phyloP scores from a whole-genome alignment of 2,797 vertebrate genomes.

The Echeneis naucrates region DNA sequence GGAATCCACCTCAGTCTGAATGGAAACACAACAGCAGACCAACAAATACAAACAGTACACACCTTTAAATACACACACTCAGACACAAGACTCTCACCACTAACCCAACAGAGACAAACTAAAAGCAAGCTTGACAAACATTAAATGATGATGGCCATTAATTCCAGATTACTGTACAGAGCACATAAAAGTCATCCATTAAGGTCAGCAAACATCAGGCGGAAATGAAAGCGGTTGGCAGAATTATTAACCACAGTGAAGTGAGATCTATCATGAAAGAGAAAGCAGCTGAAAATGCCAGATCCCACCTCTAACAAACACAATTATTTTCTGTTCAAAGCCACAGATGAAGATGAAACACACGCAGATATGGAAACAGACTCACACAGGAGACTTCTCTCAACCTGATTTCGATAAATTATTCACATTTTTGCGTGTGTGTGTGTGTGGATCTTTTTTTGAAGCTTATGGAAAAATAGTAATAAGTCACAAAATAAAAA shows the following conservation, averaged over 20 bases:
- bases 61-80: neutral
- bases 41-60: neutral
- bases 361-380: neutral
- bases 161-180: slow-evolving; percentile 63
- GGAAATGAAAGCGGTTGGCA: slow-evolving; percentile 49
- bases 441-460: neutral
- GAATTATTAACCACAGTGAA: slow-evolving; percentile 40
- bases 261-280: slow-evolving; percentile 21
- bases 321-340: slow-evolving; percentile 2
- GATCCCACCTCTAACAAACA: slow-evolving; percentile 14
- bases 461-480: neutral
- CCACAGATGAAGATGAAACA: slow-evolving; percentile 26
- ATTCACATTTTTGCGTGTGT: neutral
- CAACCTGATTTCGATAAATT: neutral
- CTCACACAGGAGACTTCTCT: neutral
- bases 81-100: neutral
- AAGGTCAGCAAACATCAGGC: slow-evolving; percentile 38
- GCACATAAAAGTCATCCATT: slow-evolving; percentile 58
- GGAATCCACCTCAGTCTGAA: neutral
- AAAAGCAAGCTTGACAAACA: slow-evolving; percentile 36
- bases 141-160: slow-evolving; percentile 54
- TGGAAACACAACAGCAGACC: neutral
- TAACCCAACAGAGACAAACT: slow-evolving; percentile 16
- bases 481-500: slow-evolving; percentile 25
- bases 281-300: slow-evolving; percentile 28